phyloP scores from a whole-genome alignment of 1,140 invertebrate species.

The Doryteuthis pealeii region DNA sequence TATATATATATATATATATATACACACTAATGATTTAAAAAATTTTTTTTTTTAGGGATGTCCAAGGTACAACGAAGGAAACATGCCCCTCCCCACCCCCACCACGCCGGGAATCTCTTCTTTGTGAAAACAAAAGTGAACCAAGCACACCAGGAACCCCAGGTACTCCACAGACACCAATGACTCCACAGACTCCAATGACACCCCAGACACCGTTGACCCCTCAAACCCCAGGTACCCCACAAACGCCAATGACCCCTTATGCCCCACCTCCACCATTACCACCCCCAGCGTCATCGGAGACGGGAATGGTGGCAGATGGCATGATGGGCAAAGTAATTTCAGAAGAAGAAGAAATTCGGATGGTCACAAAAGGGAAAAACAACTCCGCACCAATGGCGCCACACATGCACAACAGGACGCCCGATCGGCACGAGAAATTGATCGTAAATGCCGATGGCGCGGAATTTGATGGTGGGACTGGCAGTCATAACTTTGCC shows the following conservation, averaged over 20 bases:
- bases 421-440: too few relatives aligned
- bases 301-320: not conserved
- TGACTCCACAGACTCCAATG: not conserved
- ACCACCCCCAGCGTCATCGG: not conserved
- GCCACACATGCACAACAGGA: too few relatives aligned
- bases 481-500: too few relatives aligned
- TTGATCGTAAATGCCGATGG: too few relatives aligned
- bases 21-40: too few relatives aligned
- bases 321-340: too few relatives aligned
- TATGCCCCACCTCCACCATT: slow-evolving; percentile 1
- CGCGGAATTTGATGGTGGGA: too few relatives aligned
- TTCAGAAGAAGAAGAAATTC: too few relatives aligned
- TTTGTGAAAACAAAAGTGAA: slow-evolving; percentile 7
- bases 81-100: not conserved
- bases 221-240: not conserved
- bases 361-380: too few relatives aligned
- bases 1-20: too few relatives aligned
- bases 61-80: slow-evolving; percentile 1
- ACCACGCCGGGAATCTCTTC: not conserved
- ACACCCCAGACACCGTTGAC: not conserved
- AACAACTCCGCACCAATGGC: too few relatives aligned
- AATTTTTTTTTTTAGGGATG: not conserved
- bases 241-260: slow-evolving; percentile 1
- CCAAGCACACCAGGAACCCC: not conserved
- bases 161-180: not conserved